phyloP scores from a whole-genome alignment of 2,113 vertebrate species.

The Lophochroa leadbeateri region DNA sequence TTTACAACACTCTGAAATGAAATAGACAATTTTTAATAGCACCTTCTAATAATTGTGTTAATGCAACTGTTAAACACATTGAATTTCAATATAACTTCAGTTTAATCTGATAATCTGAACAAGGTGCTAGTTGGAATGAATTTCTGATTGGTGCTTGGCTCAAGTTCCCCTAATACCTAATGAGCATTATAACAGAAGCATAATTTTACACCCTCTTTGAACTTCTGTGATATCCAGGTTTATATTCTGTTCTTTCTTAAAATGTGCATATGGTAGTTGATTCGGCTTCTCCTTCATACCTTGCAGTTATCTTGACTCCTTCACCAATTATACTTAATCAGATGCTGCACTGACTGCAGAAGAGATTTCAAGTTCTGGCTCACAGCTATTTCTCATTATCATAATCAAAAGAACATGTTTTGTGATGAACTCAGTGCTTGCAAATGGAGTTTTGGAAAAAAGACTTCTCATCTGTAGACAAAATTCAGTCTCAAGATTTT shows the following conservation, averaged over 20 bases:
- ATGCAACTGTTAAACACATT: not conserved
- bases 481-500: not conserved
- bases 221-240: not conserved
- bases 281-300: not conserved
- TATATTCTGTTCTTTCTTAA: not conserved
- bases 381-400: constrained; percentile 15
- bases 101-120: not conserved
- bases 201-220: not conserved
- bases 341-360: not conserved
- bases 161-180: not conserved
- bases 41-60: not conserved
- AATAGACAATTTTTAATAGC: constrained; percentile 13
- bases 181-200: not conserved
- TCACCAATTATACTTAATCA: constrained; percentile 16
- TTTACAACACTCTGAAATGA: constrained; percentile 8
- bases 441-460: not conserved
- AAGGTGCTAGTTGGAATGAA: not conserved
- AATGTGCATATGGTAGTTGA: not conserved
- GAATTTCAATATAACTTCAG: not conserved
- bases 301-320: constrained; percentile 27
- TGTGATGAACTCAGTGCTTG: not conserved
- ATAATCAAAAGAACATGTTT: not conserved
- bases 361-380: not conserved
- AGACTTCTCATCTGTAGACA: not conserved
- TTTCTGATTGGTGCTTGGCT: not conserved